Conservation (phyloP, 2,113 vertebrate genomes). For the Micronisus gabar region DNA sequence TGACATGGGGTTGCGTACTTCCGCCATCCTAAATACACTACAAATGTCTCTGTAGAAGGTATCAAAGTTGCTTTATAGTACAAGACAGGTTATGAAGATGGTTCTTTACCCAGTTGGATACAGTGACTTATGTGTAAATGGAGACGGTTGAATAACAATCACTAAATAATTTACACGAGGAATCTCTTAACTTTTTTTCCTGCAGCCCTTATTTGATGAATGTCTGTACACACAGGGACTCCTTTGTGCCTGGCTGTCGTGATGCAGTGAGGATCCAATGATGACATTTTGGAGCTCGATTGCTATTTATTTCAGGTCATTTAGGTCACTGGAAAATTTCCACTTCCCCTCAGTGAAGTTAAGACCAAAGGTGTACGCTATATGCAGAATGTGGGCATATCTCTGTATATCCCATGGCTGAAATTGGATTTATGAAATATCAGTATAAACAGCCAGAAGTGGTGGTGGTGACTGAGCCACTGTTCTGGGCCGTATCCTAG, state of each 20-base stretch:
- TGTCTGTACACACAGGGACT: background rate
- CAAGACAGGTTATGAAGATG: background rate
- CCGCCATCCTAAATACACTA: background rate
- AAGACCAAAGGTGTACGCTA: background rate
- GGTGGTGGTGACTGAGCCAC: background rate
- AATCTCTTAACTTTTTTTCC: background rate
- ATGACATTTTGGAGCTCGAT: background rate
- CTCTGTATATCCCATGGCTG: background rate
- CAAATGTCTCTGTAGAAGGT: conserved; percentile 7
- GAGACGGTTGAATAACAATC: background rate
- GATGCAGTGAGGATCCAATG: background rate
- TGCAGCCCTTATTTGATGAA: background rate
- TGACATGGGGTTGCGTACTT: background rate
- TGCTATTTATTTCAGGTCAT: background rate
- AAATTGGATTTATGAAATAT: background rate
- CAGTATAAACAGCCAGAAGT: background rate
- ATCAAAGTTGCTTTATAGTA: conserved; percentile 12
- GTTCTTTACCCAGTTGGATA: conserved; percentile 1
- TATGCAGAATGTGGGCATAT: background rate
- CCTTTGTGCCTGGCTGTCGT: background rate
- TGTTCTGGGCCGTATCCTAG: background rate
- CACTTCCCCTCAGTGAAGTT: background rate
- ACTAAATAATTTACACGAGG: conserved; percentile 25
- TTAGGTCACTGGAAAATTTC: background rate
- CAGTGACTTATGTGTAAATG: background rate